A percentile compares a stretch with the other conserved stretches of the same genome.
Conservation (phyloP, 2,113 vertebrate species). For the Oryzias curvinotus region DNA sequence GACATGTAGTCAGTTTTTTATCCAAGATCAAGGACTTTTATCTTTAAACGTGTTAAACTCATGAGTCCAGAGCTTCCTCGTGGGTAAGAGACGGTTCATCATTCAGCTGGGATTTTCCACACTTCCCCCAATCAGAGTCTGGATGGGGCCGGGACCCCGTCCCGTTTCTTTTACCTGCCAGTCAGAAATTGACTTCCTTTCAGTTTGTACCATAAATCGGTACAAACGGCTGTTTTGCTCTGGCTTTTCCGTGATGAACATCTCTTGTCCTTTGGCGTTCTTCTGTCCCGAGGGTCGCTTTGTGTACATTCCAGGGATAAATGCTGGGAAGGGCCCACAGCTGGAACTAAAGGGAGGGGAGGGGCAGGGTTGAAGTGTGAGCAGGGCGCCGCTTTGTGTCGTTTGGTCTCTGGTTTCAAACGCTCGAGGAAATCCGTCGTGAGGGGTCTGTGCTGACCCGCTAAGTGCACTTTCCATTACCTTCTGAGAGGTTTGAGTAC, state of each 20-base stretch:
- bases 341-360: conserved; percentile 3
- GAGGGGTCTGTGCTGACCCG: conserved; percentile 51
- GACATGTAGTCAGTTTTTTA: conserved; percentile 38
- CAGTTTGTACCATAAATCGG: no score
- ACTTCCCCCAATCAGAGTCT: no score
- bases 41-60: conserved; percentile 21
- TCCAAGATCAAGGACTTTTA: conserved; percentile 27
- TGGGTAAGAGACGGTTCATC: conserved; percentile 45
- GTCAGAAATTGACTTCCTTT: no score
- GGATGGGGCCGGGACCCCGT: no score
- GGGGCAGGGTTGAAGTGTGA: not conserved
- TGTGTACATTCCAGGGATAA: conserved; percentile 31
- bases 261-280: conserved; percentile 7
- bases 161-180: no score
- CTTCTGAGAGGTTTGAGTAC: conserved; percentile 55
- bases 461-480: conserved; percentile 74
- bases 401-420: conserved; percentile 1
- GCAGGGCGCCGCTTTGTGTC: not conserved
- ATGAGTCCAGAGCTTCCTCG: conserved; percentile 66
- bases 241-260: not conserved
- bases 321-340: conserved; percentile 24
- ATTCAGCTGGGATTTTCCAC: not conserved
- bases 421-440: not conserved
- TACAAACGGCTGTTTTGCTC: no score
- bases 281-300: conserved; percentile 6